Conservation (phyloP, 2,888 invertebrate species). For the Ernsta delagoae region DNA sequence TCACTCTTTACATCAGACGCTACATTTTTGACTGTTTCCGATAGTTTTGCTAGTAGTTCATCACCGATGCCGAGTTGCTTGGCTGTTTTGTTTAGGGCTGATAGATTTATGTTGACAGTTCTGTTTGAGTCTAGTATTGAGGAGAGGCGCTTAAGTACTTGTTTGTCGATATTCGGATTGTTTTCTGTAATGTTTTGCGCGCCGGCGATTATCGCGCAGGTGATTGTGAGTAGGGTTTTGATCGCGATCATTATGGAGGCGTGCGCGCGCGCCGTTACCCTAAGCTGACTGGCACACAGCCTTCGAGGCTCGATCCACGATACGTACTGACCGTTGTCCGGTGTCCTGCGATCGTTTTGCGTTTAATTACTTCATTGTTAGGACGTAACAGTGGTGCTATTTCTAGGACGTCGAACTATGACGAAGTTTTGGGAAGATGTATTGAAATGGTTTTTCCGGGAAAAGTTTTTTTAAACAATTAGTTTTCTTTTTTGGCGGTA, state of each 20-base stretch:
- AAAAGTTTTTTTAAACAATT: conserved; percentile 8
- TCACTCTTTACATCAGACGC: conserved; percentile 36
- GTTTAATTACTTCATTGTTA: conserved; percentile 59
- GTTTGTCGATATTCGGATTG: conserved; percentile 59
- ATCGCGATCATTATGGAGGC: conserved; percentile 61
- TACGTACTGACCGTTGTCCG: conserved; percentile 44
- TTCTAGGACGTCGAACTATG: conserved; percentile 34
- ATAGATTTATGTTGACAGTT: conserved; percentile 58
- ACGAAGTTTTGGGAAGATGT: conserved; percentile 15
- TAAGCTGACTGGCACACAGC: conserved; percentile 57
- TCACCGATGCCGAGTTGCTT: conserved; percentile 59
- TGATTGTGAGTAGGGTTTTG: conserved; percentile 60
- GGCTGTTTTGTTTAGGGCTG: conserved; percentile 59
- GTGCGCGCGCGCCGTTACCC: conserved; percentile 72
- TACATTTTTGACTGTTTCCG: conserved; percentile 52
- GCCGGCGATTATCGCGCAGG: conserved; percentile 60
- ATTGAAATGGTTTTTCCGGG: conserved; percentile 9
- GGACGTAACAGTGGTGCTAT: conserved; percentile 31
- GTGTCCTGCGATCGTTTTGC: conserved; percentile 51
- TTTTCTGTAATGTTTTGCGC: conserved; percentile 48
- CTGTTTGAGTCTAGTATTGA: conserved; percentile 56
- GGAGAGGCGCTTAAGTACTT: conserved; percentile 56
- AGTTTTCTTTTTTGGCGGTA: no score
- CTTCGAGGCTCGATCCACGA: conserved; percentile 47
- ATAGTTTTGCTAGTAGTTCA: conserved; percentile 59